Evolutionary conservation across 1,140 invertebrate species (phyloP).

Genomic region (Acromyrmex heyeri): DNA sequence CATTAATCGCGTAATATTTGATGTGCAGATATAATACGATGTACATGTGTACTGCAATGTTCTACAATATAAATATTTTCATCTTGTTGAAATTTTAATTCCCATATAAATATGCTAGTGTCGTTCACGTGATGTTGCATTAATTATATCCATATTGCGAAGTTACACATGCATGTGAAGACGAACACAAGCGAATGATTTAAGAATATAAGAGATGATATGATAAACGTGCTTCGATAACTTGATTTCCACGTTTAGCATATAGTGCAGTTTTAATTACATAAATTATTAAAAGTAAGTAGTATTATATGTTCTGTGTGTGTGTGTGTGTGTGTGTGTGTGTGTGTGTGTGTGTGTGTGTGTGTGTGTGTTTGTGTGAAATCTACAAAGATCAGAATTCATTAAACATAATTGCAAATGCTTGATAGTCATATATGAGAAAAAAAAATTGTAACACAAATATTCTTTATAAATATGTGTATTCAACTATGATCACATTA

Average conservation of each 20-base stretch:
- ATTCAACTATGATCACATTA: background rate
- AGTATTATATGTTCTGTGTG: background rate
- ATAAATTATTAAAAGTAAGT: slow-evolving; percentile 50
- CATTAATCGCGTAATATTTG: background rate
- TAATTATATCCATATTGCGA: slow-evolving; percentile 30
- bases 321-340: no score
- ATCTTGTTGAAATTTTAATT: slow-evolving; percentile 23
- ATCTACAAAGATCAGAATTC: slow-evolving; percentile 15
- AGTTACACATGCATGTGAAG: background rate
- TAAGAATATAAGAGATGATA: slow-evolving; percentile 44
- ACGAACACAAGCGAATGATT: slow-evolving; percentile 19
- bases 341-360: no score
- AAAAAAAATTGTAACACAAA: background rate
- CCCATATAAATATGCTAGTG: background rate
- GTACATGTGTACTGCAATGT: background rate
- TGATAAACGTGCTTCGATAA: slow-evolving; percentile 53
- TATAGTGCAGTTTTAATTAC: slow-evolving; percentile 40
- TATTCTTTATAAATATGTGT: background rate
- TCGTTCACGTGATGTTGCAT: slow-evolving; percentile 11
- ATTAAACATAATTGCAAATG: slow-evolving; percentile 23
- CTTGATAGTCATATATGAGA: background rate
- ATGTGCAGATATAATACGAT: background rate
- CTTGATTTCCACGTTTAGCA: slow-evolving; percentile 26
- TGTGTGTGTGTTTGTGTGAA: background rate
- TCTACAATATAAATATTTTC: slow-evolving; percentile 19